phyloP scores from a whole-genome alignment of 1,140 invertebrate species.

The Melipona quadrifasciata region DNA sequence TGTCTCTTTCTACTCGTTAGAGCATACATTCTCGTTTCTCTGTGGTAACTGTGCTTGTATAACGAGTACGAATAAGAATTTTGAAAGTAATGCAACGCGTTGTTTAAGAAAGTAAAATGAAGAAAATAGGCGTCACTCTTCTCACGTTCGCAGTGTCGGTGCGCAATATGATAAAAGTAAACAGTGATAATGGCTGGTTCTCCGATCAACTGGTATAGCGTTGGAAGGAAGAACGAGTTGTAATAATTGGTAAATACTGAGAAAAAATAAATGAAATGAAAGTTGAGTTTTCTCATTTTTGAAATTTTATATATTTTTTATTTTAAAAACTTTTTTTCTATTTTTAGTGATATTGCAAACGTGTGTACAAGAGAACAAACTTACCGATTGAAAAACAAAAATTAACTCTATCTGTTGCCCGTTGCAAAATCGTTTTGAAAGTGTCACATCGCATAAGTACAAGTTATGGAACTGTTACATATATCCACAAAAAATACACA shows the following conservation, averaged over 20 bases:
- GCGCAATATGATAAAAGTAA: conserved; percentile 56
- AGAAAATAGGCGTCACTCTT: conserved; percentile 41
- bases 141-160: not conserved
- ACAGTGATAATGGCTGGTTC: not conserved
- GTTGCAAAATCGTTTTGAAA: too few relatives aligned
- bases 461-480: too few relatives aligned
- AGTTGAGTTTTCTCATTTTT: not conserved
- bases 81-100: conserved; percentile 74
- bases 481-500: too few relatives aligned
- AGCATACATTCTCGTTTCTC: not conserved
- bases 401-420: too few relatives aligned
- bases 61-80: conserved; percentile 69
- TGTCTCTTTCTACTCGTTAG: conserved; percentile 33
- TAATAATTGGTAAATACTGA: not conserved
- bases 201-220: not conserved
- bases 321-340: not conserved
- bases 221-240: not conserved
- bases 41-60: conserved; percentile 75
- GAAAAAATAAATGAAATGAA: not conserved
- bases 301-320: not conserved
- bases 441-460: too few relatives aligned
- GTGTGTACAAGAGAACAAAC: too few relatives aligned
- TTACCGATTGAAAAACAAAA: not conserved
- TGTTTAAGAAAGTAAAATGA: conserved; percentile 56
- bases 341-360: not conserved